Conservation (phyloP, 2,888 invertebrate species). For the Tupiocoris notatus region DNA sequence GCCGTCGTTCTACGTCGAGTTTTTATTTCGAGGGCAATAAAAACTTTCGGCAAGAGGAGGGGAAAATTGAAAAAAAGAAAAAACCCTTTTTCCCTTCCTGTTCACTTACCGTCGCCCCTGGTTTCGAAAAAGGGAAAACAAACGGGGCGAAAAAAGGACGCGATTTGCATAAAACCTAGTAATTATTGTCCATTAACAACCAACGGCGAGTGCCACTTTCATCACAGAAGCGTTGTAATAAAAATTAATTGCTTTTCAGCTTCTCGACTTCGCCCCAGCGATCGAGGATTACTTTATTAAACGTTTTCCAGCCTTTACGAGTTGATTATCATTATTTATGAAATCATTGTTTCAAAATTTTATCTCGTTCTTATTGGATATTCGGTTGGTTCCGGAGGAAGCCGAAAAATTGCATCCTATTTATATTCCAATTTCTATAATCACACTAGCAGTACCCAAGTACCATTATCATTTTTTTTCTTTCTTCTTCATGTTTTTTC, state of each 20-base stretch:
- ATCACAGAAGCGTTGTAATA: conserved; percentile 11
- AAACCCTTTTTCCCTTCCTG: not conserved
- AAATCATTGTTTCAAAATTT: not conserved
- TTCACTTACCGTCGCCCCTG: not conserved
- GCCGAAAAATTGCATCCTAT: too few species aligned
- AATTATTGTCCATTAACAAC: conserved; percentile 40
- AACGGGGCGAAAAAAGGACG: conserved; percentile 4
- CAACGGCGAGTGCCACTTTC: conserved; percentile 12
- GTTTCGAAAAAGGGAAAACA: not conserved
- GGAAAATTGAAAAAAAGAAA: not conserved
- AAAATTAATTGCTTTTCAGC: conserved; percentile 11
- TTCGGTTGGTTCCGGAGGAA: too few species aligned
- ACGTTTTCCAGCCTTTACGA: not conserved
- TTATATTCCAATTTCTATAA: too few species aligned
- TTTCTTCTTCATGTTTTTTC: too few species aligned
- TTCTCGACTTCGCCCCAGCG: not conserved
- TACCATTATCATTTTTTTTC: too few species aligned
- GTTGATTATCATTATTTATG: not conserved
- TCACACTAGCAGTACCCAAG: too few species aligned
- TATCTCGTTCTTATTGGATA: too few species aligned
- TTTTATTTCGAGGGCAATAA: not conserved
- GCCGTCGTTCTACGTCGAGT: not conserved
- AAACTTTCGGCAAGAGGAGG: not conserved
- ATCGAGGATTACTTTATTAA: conserved; percentile 1
- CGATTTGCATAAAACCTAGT: conserved; percentile 42